Evolutionary conservation across 2,113 vertebrate genomes (phyloP).

Genomic region (Callorhinus ursinus): DNA sequence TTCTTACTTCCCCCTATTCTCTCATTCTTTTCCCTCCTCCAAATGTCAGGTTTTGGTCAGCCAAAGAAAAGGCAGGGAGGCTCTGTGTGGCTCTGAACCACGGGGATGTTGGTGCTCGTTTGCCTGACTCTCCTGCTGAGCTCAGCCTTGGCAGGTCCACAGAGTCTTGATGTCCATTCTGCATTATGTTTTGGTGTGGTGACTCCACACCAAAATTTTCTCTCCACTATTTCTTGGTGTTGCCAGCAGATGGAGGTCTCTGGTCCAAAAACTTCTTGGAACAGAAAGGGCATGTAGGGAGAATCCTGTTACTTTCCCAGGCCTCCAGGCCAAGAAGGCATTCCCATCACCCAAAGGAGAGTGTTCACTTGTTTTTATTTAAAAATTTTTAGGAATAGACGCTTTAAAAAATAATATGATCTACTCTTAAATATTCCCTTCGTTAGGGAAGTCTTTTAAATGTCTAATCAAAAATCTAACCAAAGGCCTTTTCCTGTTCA

Average conservation of each 20-base stretch:
- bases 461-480: constrained; percentile 8
- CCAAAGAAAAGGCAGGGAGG: not conserved
- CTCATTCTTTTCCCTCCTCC: not conserved
- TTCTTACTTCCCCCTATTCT: not conserved
- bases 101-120: not conserved
- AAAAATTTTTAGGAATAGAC: not conserved
- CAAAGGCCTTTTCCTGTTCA: not conserved
- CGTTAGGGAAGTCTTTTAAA: not conserved
- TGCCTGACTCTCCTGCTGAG: not conserved
- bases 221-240: not conserved
- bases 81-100: not conserved
- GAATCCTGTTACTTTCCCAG: not conserved
- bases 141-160: not conserved
- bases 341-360: not conserved
- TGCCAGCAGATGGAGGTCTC: not conserved
- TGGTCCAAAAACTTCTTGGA: not conserved
- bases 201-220: not conserved
- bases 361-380: constrained; percentile 30
- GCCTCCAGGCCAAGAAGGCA: not conserved
- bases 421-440: constrained; percentile 1
- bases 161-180: not conserved
- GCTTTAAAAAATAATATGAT: not conserved
- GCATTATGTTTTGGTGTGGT: not conserved
- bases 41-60: not conserved
- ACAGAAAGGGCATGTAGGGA: not conserved